Conservation (phyloP, 2,797 vertebrate genomes). For the Nannoperca australis region DNA sequence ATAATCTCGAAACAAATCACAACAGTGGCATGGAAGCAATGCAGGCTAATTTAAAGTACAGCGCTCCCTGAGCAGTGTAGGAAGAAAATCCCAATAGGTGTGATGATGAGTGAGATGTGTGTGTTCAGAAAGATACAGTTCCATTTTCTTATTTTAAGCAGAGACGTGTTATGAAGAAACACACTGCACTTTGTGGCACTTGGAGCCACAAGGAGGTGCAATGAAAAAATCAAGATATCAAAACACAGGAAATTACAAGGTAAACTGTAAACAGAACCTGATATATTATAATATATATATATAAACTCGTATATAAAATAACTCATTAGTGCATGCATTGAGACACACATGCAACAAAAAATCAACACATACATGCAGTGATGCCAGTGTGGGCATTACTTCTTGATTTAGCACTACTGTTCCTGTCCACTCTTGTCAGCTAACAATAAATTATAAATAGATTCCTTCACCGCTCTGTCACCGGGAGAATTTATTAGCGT, state of each 20-base stretch:
- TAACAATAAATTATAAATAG: conserved; percentile 62
- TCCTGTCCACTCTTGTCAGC: conserved; percentile 55
- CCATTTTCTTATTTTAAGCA: neutral
- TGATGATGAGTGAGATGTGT: neutral
- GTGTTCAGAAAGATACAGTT: conserved; percentile 19
- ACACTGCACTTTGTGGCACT: neutral
- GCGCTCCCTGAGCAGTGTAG: neutral
- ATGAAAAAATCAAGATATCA: neutral
- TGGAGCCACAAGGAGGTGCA: neutral
- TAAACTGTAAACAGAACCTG: conserved; percentile 2
- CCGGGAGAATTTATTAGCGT: conserved; percentile 50
- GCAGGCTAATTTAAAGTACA: too few species aligned
- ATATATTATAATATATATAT: too few species aligned
- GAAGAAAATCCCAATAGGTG: conserved; percentile 2
- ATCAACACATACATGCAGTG: neutral
- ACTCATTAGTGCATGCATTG: neutral
- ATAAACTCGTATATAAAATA: neutral
- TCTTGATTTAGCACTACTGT: conserved; percentile 65
- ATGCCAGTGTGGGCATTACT: conserved; percentile 34
- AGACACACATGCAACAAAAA: conserved; percentile 19
- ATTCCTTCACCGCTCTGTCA: conserved; percentile 66
- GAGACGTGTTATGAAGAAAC: neutral
- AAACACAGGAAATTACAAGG: neutral
- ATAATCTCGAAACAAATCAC: neutral
- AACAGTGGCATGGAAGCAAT: neutral